Conservation (phyloP, 2,797 vertebrate genomes). For the Pyrocephalus nanus region DNA sequence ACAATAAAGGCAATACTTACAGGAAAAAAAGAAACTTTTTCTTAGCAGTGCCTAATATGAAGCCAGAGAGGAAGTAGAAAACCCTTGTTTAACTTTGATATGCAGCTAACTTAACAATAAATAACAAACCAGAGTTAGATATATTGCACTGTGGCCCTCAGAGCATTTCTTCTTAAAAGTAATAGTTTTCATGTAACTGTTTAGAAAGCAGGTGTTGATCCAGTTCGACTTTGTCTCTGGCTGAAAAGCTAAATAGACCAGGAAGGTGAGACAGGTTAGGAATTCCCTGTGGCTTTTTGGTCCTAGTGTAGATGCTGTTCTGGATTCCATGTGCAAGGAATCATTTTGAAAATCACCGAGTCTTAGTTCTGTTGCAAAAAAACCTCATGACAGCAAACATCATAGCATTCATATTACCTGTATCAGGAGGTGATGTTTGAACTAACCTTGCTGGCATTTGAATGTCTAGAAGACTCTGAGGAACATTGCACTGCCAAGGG, state of each 20-base stretch:
- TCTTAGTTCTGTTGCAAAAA: background rate
- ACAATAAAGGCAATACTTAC: background rate
- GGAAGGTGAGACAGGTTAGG: background rate
- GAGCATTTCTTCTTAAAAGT: background rate
- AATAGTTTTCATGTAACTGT: background rate
- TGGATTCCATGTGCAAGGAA: background rate
- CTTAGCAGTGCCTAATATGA: background rate
- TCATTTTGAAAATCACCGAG: background rate
- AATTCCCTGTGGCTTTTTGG: background rate
- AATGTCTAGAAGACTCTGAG: background rate
- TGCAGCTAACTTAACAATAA: background rate
- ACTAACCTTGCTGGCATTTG: background rate
- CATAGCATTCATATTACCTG: background rate
- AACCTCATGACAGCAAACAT: background rate
- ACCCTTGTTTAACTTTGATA: background rate
- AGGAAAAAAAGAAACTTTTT: background rate
- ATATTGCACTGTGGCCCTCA: background rate
- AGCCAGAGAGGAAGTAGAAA: background rate
- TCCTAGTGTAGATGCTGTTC: background rate
- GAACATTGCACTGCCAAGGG: background rate
- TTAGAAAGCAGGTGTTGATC: background rate
- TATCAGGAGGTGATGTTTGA: background rate
- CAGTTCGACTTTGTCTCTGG: background rate
- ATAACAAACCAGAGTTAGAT: background rate
- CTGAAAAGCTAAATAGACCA: background rate